phyloP scores from a whole-genome alignment of 1,140 invertebrate genomes.

The Drosophila repletoides region DNA sequence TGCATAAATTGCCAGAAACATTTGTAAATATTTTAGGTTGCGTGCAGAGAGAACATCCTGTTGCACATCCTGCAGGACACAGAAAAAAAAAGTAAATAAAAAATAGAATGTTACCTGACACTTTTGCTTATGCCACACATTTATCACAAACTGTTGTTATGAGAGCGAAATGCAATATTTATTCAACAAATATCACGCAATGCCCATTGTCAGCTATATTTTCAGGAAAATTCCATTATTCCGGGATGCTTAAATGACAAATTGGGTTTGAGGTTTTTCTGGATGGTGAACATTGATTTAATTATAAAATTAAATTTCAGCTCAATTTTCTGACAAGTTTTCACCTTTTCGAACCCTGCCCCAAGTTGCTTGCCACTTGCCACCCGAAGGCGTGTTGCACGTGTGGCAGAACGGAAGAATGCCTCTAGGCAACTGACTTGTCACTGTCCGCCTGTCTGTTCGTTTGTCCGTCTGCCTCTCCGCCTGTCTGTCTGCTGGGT shows the following conservation, averaged over 20 bases:
- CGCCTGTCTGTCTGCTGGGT: constrained; percentile 41
- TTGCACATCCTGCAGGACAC: constrained; percentile 12
- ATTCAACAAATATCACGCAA: constrained; percentile 40
- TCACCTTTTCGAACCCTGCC: constrained; percentile 1
- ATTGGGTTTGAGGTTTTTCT: constrained; percentile 56
- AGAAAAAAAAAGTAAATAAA: too few relatives aligned
- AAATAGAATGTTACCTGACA: too few relatives aligned
- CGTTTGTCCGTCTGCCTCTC: neutral
- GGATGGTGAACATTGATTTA: constrained; percentile 64
- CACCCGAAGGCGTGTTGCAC: constrained; percentile 30
- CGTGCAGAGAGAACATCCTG: constrained; percentile 18
- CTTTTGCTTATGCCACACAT: constrained; percentile 2
- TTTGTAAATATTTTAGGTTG: constrained; percentile 56
- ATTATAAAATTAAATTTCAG: constrained; percentile 51
- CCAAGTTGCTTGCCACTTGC: constrained; percentile 25
- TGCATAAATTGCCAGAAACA: constrained; percentile 45
- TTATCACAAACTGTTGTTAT: constrained; percentile 10
- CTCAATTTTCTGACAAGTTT: constrained; percentile 5
- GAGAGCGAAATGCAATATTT: constrained; percentile 54
- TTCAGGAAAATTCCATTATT: constrained; percentile 30
- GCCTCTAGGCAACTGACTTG: constrained; percentile 10
- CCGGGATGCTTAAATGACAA: constrained; percentile 43
- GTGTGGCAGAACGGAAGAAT: constrained; percentile 5
- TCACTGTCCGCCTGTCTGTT: neutral
- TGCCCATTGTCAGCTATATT: neutral